Base-by-base conservation (phyloP, 1,140 invertebrate genomes). In the Leptinotarsa lineolata region DNA sequence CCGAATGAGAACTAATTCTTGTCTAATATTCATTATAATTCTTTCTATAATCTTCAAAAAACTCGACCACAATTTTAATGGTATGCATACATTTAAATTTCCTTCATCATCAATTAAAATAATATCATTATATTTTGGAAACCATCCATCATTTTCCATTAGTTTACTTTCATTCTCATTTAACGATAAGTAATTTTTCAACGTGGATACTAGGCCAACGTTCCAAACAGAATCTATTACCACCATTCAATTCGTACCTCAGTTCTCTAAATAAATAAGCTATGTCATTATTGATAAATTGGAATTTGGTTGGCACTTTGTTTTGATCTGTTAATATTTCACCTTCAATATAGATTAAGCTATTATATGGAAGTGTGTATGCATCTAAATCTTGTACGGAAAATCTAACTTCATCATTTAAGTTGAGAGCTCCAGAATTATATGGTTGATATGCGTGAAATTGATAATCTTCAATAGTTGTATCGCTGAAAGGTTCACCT, bases 31-130 rank as follows among this genome's bases (percentile, higher is more conserved):
- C 5, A 85, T 65, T 18, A 87, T 76, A 63, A 87, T 82, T 79
- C 18, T 84, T 83, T 65, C 79, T 77, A 80, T 85, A 86, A 78
- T 87, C 85, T 79, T 87, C 84, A 63, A 83, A 83, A 79, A 86
- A 86, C 16, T 83, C 1, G 85, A 22, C 22, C 22, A 22, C 22
- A 22, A 22, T 22, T 2, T 2, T 3, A 22, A 22, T 22, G 22
- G 3, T 22, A 22, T 22, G 22, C 2, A 22, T 22, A 22, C 2
- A 22, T 22, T 22, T 0, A 22, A 22, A 22, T 74, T 1, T 86
- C 59, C 54, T 82, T 72, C 48, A 4, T 58, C 3, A 18, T 58
- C 48, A 2, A 58, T 76, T 82, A 16, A 87, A 66, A 11, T 85
- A 84, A 82, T 74, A 11, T 24, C 61, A 48, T 66, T 59, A 76